These are phyloP conservation scores for Myrmecobius fasciatus DNA, from an alignment of 2,113 vertebrate species.

Conservation along the genomic window DNA sequence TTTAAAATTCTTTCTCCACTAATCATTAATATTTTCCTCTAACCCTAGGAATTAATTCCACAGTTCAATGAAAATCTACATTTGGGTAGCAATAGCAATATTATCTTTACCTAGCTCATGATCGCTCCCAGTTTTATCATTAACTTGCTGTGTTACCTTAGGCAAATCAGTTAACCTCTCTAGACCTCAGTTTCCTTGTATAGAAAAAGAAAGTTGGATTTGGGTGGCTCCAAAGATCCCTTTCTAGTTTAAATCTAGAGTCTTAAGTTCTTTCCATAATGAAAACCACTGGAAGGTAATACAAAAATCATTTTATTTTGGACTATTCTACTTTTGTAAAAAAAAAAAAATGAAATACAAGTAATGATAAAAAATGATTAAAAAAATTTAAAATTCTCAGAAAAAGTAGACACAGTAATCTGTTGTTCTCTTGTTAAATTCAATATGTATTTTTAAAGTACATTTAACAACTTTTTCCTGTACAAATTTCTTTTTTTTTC, in stretches of 20 bases:
- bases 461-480: neutral
- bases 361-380: slow-evolving; percentile 10
- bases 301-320: slow-evolving; percentile 28
- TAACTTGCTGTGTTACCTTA: neutral
- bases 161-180: neutral
- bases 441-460: neutral
- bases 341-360: neutral
- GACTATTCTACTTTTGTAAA: neutral
- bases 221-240: neutral
- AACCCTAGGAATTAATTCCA: neutral
- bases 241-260: neutral
- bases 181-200: neutral
- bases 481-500: neutral
- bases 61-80: neutral
- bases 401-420: neutral
- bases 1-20: slow-evolving; percentile 20
- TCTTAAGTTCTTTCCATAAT: slow-evolving; percentile 22
- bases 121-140: neutral
- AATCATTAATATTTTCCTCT: slow-evolving; percentile 9
- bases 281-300: slow-evolving; percentile 24
- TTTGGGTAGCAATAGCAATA: neutral
- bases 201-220: neutral
- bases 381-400: neutral
- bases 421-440: neutral
- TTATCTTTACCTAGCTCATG: neutral